Conservation (phyloP, 2,113 vertebrate genomes). For the Motacilla tschutschensis region DNA sequence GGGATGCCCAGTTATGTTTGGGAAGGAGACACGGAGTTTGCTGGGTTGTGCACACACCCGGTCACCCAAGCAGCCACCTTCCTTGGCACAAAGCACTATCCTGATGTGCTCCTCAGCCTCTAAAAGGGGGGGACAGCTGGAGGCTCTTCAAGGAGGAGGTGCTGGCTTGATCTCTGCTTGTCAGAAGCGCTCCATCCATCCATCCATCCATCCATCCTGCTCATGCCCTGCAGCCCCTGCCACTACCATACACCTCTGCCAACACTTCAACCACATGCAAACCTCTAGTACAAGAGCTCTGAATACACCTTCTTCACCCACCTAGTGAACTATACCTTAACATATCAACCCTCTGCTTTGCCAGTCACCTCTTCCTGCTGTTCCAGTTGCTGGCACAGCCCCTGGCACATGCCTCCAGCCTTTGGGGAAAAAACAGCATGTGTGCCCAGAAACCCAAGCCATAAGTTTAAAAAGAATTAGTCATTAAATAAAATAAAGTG, state of each 20-base stretch:
- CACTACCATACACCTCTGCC: neutral
- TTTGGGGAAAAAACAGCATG: rapidly evolving
- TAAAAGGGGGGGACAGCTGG: neutral
- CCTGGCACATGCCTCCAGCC: neutral
- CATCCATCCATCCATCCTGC: neutral
- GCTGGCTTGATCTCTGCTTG: neutral
- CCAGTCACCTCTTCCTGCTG: neutral
- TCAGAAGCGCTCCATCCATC: neutral
- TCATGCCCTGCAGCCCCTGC: rapidly evolving
- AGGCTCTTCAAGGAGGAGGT: neutral
- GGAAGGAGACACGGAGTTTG: rapidly evolving
- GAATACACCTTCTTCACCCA: neutral
- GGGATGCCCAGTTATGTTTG: neutral
- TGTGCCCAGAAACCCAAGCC: neutral
- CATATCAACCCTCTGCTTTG: neutral
- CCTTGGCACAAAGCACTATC: neutral
- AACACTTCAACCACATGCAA: neutral
- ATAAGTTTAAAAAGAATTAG: constrained; percentile 50
- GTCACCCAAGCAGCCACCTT: neutral
- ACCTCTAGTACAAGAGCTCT: neutral
- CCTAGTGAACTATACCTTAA: neutral
- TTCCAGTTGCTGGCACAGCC: neutral
- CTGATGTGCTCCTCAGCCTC: neutral
- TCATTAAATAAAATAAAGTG: constrained; percentile 68
- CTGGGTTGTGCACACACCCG: neutral